Evolutionary conservation across 2,888 invertebrate species (phyloP).

Genomic region (Tribolium freemani): DNA sequence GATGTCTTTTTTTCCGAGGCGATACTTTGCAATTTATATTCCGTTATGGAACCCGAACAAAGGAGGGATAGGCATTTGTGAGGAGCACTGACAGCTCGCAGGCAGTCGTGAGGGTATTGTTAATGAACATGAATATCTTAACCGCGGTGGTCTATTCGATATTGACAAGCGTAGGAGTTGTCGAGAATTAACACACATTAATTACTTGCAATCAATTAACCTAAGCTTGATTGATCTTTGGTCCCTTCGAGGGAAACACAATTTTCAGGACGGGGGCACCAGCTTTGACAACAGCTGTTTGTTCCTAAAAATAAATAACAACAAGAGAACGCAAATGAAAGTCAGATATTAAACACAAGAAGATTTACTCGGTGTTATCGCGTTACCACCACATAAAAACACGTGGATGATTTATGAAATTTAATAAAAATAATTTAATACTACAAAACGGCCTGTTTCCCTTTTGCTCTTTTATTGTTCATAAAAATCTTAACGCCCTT

Average conservation of each 20-base stretch:
- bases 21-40: conserved; percentile 44
- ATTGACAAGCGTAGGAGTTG: conserved; percentile 58
- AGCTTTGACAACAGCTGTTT: conserved; percentile 7
- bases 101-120: conserved; percentile 60
- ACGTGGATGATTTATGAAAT: conserved; percentile 19
- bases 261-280: not conserved
- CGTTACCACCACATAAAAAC: conserved; percentile 37
- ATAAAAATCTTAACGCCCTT: conserved; percentile 26
- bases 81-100: conserved; percentile 51
- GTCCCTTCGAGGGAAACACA: conserved; percentile 36
- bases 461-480: conserved; percentile 31
- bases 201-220: conserved; percentile 59
- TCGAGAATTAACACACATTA: conserved; percentile 57
- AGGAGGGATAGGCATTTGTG: conserved; percentile 49
- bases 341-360: conserved; percentile 18
- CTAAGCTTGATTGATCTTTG: conserved; percentile 52
- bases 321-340: conserved; percentile 17
- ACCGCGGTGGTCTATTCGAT: conserved; percentile 59
- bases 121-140: conserved; percentile 61
- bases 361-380: conserved; percentile 31
- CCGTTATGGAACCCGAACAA: conserved; percentile 52
- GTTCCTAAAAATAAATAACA: conserved; percentile 1
- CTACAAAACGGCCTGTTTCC: conserved; percentile 16
- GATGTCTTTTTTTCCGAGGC: conserved; percentile 33
- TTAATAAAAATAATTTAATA: conserved; percentile 28